These are phyloP conservation scores for Malurus alboscapulatus DNA, from an alignment of 2,113 vertebrate genomes.

Conservation along the genomic window DNA sequence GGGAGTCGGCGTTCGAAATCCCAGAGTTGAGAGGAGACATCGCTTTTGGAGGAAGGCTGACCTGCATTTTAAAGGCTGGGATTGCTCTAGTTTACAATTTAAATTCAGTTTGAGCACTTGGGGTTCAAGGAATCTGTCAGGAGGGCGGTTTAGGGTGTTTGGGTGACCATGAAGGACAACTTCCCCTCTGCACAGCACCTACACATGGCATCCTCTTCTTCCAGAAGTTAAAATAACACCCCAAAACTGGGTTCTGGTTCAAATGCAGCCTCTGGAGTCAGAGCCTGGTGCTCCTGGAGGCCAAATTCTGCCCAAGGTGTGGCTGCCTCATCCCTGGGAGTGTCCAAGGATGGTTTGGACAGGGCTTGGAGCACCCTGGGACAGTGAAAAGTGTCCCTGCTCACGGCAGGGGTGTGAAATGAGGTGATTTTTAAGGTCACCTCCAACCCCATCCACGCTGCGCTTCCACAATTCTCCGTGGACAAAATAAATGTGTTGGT, in stretches of 20 bases:
- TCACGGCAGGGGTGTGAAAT: background rate
- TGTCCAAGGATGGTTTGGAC: background rate
- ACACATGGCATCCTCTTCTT: background rate
- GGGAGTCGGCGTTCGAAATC: background rate
- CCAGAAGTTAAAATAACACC: background rate
- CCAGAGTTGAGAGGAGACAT: background rate
- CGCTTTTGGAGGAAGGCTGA: background rate
- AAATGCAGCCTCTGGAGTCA: too few relatives aligned
- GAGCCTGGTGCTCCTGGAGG: background rate
- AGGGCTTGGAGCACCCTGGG: background rate
- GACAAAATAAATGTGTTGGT: accelerated
- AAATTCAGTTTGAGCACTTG: background rate
- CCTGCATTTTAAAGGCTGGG: background rate
- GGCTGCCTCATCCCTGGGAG: background rate
- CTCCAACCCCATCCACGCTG: background rate
- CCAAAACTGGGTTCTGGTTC: background rate
- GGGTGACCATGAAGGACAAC: accelerated
- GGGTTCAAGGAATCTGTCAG: background rate
- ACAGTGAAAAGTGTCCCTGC: background rate
- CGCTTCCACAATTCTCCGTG: accelerated
- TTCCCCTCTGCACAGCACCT: background rate
- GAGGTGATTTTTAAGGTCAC: background rate
- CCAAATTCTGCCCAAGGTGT: background rate
- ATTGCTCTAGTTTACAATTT: background rate
- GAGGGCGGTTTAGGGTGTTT: background rate